phyloP scores from a whole-genome alignment of 2,797 vertebrate genomes.

The Pseudomugil tenellus region DNA sequence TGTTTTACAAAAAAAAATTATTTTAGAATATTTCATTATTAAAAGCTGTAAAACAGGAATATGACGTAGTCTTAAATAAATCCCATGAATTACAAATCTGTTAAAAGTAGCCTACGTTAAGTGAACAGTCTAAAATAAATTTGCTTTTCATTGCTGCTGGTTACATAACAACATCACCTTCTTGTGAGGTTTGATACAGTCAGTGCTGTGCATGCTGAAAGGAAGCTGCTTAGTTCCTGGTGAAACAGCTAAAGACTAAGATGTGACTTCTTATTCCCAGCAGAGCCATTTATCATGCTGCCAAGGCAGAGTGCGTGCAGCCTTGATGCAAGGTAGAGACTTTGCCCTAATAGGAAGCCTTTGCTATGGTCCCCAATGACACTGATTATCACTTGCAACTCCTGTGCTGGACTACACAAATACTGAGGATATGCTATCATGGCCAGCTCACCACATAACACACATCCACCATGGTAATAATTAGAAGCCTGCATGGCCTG shows the following conservation, averaged over 20 bases:
- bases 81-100: no score
- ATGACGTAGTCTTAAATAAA: no score
- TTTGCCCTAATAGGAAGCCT: constrained; percentile 40
- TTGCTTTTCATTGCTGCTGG: neutral
- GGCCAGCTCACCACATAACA: constrained; percentile 14
- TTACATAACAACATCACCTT: neutral
- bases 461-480: neutral
- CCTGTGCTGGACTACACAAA: constrained; percentile 26
- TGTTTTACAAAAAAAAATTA: no score
- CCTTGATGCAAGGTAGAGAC: constrained; percentile 43
- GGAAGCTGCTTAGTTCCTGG: constrained; percentile 7
- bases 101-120: neutral
- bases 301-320: constrained; percentile 30
- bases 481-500: constrained; percentile 22
- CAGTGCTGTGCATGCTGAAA: neutral
- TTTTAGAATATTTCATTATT: no score
- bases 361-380: constrained; percentile 39
- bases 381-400: constrained; percentile 50
- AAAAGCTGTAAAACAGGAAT: no score
- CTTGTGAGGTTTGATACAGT: neutral
- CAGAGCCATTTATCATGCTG: constrained; percentile 60
- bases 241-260: constrained; percentile 43
- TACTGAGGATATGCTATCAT: constrained; percentile 30
- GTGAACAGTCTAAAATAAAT: neutral
- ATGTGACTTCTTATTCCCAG: constrained; percentile 59